Evolutionary conservation across 2,888 invertebrate species (phyloP).

Genomic region (Phengaris arion): DNA sequence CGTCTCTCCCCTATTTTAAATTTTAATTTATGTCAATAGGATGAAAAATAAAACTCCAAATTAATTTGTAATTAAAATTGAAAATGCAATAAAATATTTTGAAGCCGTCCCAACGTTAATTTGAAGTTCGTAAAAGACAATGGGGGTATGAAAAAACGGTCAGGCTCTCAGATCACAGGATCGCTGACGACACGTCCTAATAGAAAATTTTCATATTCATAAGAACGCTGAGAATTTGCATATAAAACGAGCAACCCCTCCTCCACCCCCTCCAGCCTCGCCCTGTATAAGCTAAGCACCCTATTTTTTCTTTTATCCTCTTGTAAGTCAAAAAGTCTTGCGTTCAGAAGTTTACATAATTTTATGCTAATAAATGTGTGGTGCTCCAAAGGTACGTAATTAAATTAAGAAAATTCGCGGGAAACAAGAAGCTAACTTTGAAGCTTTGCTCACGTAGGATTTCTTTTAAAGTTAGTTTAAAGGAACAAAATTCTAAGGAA

Average conservation of each 20-base stretch:
- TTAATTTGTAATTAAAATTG: background rate
- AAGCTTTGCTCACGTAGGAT: background rate
- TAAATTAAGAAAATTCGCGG: background rate
- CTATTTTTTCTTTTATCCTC: slow-evolving; percentile 64
- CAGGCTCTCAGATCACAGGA: slow-evolving; percentile 59
- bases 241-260: slow-evolving; percentile 77
- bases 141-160: slow-evolving; percentile 53
- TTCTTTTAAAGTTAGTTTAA: background rate
- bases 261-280: slow-evolving; percentile 47
- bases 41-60: background rate
- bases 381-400: background rate
- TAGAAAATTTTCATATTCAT: slow-evolving; percentile 80
- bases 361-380: slow-evolving; percentile 3
- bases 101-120: slow-evolving; percentile 42
- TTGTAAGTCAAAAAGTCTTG: slow-evolving; percentile 49
- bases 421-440: background rate
- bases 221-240: slow-evolving; percentile 76
- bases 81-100: background rate
- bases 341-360: slow-evolving; percentile 20
- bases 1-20: too few species aligned
- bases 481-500: background rate
- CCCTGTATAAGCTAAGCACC: slow-evolving; percentile 57
- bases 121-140: slow-evolving; percentile 55
- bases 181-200: slow-evolving; percentile 77
- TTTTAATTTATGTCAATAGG: too few species aligned